phyloP scores from a whole-genome alignment of 1,140 invertebrate genomes.

The Philaenus spumarius region DNA sequence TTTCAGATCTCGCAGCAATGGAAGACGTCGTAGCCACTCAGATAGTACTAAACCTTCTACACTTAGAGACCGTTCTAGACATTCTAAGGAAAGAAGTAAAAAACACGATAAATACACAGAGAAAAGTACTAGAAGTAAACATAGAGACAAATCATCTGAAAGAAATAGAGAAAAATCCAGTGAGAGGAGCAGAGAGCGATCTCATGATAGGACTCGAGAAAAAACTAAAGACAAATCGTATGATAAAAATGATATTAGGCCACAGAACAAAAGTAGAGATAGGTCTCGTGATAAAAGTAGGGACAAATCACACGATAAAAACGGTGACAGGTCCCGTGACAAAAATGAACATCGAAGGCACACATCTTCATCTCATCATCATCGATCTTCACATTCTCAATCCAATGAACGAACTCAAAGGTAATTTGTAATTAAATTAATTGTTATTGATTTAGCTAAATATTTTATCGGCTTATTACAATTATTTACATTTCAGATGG shows the following conservation, averaged over 20 bases:
- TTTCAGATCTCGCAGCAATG: too few species aligned
- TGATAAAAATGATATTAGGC: too few species aligned
- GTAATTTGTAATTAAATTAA: slow-evolving; percentile 12
- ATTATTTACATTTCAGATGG: too few species aligned
- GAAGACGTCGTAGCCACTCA: too few species aligned
- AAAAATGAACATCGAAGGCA: slow-evolving; percentile 37
- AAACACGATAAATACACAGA: slow-evolving; percentile 22
- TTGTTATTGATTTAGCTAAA: too few species aligned
- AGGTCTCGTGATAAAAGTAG: slow-evolving; percentile 23
- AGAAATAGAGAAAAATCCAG: too few species aligned
- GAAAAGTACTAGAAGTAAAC: slow-evolving; percentile 31
- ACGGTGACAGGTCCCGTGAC: slow-evolving; percentile 36
- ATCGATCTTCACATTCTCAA: neutral
- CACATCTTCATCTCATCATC: slow-evolving; percentile 1
- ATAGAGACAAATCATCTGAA: slow-evolving; percentile 28
- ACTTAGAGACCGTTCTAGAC: slow-evolving; percentile 24
- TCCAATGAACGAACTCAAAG: slow-evolving; percentile 24
- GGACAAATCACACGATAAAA: slow-evolving; percentile 36
- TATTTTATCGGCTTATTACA: too few species aligned
- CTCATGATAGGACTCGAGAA: too few species aligned
- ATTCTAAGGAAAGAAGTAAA: slow-evolving; percentile 10
- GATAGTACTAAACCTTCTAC: too few species aligned
- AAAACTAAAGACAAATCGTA: too few species aligned
- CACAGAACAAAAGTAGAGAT: too few species aligned
- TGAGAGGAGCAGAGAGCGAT: slow-evolving; percentile 7